A percentile compares a stretch with the other conserved stretches of the same genome.
Evolutionary conservation across 1,140 invertebrate species (phyloP).

Genomic region (Drosophila pallidifrons): DNA sequence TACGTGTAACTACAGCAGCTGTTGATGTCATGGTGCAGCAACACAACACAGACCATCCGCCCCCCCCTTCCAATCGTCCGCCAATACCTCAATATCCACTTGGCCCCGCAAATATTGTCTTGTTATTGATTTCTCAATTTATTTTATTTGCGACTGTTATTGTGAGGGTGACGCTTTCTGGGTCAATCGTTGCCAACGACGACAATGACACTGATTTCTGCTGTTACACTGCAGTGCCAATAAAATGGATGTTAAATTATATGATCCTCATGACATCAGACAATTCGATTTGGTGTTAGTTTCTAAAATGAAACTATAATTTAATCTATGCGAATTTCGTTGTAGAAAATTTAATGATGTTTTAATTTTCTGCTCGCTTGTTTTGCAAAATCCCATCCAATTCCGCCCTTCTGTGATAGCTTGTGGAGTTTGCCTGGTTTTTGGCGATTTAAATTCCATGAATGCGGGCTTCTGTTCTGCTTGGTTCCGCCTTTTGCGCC

Average conservation of each 20-base stretch:
- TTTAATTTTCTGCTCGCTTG: neutral
- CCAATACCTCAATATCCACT: too few relatives aligned
- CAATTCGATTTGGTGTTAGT: too few relatives aligned
- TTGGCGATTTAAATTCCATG: neutral
- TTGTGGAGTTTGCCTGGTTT: neutral
- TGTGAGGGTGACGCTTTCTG: neutral
- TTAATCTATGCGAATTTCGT: neutral
- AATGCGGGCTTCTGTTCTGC: constrained; percentile 4
- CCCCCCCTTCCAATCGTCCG: neutral
- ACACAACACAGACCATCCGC: neutral
- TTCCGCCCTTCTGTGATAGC: neutral
- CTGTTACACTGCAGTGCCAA: too few relatives aligned
- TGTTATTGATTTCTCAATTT: constrained; percentile 22
- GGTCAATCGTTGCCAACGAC: constrained; percentile 9
- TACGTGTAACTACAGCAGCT: neutral
- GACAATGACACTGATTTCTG: constrained; percentile 6
- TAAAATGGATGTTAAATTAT: too few relatives aligned
- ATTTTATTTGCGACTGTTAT: neutral
- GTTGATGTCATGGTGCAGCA: constrained; percentile 11
- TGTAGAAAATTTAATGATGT: neutral
- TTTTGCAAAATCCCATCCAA: neutral
- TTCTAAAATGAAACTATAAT: neutral
- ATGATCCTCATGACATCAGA: too few relatives aligned
- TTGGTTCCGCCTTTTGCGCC: constrained; percentile 1
- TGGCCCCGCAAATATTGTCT: constrained; percentile 1